These are phyloP conservation scores for Aegypius monachus DNA, from an alignment of 2,113 vertebrate genomes.

Conservation along the genomic window DNA sequence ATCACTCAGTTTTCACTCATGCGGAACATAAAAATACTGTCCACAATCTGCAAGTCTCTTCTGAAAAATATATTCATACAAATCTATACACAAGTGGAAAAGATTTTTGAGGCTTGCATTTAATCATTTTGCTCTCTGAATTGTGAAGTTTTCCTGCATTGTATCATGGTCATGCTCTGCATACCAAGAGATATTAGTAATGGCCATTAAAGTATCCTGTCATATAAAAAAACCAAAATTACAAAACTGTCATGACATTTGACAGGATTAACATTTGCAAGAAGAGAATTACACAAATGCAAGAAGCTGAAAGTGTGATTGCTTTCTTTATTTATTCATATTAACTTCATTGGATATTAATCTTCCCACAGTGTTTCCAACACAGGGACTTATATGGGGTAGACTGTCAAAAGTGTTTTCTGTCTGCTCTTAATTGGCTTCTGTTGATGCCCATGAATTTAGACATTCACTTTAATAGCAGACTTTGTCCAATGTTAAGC, in stretches of 20 bases:
- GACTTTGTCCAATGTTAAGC: background rate
- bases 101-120: background rate
- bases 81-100: background rate
- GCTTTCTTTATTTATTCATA: background rate
- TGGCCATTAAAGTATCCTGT: background rate
- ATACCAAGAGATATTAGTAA: constrained; percentile 1
- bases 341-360: background rate
- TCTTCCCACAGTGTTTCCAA: background rate
- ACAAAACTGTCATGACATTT: background rate
- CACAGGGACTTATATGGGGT: background rate
- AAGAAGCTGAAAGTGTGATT: background rate
- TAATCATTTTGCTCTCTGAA: background rate
- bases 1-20: background rate
- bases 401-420: background rate
- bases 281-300: background rate
- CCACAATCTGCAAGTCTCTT: background rate
- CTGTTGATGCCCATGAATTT: background rate
- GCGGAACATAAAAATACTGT: background rate
- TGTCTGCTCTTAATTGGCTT: background rate
- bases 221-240: background rate
- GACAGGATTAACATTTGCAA: background rate
- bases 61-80: background rate
- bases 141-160: constrained; percentile 2
- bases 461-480: background rate
- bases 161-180: background rate